Percentiles rank a stretch among this genome's conserved stretches.
Evolutionary conservation across 2,113 vertebrate genomes (phyloP).

Genomic region (Percopsis transmontana): DNA sequence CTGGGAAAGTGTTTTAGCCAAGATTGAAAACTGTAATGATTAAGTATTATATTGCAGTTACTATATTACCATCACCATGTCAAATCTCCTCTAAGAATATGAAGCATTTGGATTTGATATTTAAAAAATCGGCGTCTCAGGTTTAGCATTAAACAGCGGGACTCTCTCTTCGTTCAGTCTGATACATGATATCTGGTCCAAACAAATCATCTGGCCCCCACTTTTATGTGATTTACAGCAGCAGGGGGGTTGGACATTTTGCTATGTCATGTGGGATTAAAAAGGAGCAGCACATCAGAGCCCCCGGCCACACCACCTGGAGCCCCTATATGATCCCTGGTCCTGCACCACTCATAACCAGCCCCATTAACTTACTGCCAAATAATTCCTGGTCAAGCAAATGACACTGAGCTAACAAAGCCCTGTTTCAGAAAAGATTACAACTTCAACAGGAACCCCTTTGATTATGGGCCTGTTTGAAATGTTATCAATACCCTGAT

Average conservation of each 20-base stretch:
- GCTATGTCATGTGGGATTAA: conserved; percentile 79
- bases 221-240: conserved; percentile 54
- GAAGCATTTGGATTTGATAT: conserved; percentile 26
- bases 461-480: conserved; percentile 80
- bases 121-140: conserved; percentile 32
- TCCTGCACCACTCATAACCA: conserved; percentile 61
- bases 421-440: conserved; percentile 78
- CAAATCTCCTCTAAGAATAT: conserved; percentile 4
- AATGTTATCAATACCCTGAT: conserved; percentile 80
- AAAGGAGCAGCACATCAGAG: conserved; percentile 70
- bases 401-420: conserved; percentile 73
- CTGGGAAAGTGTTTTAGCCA: not conserved
- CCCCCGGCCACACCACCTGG: conserved; percentile 62
- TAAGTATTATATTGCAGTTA: not conserved
- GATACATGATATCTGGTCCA: conserved; percentile 67
- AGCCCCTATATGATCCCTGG: conserved; percentile 60
- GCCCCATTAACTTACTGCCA: conserved; percentile 69
- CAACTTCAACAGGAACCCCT: conserved; percentile 78
- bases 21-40: not conserved
- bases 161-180: conserved; percentile 59
- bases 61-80: not conserved
- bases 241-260: conserved; percentile 63
- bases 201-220: conserved; percentile 58
- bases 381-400: conserved; percentile 78
- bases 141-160: conserved; percentile 60